These are phyloP conservation scores for Theristicus caerulescens DNA, from an alignment of 2,113 vertebrate genomes.

Conservation along the genomic window DNA sequence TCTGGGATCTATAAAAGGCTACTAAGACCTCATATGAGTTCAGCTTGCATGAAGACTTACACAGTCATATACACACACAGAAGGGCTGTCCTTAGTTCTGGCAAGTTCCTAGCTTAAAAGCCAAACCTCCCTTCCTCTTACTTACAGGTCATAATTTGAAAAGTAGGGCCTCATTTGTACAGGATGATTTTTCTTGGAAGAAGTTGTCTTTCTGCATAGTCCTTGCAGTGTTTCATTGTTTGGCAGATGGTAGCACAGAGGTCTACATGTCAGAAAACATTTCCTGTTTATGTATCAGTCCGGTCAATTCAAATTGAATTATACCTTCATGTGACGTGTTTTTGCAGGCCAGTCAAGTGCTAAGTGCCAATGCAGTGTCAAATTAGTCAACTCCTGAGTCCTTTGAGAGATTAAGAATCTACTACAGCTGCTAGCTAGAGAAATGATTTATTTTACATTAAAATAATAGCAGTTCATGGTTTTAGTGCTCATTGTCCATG, in stretches of 20 bases:
- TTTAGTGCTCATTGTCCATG: background rate
- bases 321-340: background rate
- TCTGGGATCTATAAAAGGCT: background rate
- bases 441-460: background rate
- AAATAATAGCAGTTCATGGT: background rate
- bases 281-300: conserved; percentile 36
- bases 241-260: conserved; percentile 16
- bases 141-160: background rate
- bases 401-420: conserved; percentile 24
- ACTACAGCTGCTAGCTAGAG: conserved; percentile 11
- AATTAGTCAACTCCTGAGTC: background rate
- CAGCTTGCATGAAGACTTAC: background rate
- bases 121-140: background rate
- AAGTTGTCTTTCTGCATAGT: background rate
- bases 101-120: background rate
- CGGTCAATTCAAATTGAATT: conserved; percentile 18
- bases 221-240: background rate
- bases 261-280: background rate
- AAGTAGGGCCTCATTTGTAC: background rate
- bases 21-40: background rate
- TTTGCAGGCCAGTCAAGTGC: background rate
- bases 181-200: background rate
- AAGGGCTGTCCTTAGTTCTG: background rate
- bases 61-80: background rate
- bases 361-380: background rate